Conservation (phyloP, 2,797 vertebrate genomes). For the Sebastes minor region DNA sequence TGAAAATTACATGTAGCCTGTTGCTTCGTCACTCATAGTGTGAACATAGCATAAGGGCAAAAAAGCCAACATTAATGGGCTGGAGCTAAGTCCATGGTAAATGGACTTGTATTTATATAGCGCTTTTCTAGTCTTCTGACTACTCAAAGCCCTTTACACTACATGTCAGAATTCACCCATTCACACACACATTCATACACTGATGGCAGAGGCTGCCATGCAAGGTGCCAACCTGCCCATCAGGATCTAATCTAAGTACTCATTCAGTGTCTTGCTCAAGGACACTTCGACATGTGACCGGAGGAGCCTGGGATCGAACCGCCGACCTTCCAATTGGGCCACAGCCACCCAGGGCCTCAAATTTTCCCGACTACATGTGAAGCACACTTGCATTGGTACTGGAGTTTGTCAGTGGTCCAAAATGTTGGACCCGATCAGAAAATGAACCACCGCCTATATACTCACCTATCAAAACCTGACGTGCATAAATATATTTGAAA, state of each 20-base stretch:
- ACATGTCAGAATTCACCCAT: no score
- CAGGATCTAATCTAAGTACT: no score
- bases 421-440: not conserved
- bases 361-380: not conserved
- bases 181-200: no score
- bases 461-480: not conserved
- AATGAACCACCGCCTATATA: not conserved
- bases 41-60: not conserved
- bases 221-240: rapidly evolving
- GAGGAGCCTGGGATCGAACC: rapidly evolving
- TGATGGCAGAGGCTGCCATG: no score
- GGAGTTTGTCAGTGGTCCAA: not conserved
- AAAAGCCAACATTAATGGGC: not conserved
- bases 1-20: not conserved
- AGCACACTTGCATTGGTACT: not conserved
- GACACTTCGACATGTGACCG: no score
- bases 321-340: no score
- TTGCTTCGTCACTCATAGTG: not conserved
- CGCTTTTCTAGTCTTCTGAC: no score
- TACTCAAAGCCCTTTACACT: no score
- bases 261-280: no score
- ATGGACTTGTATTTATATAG: no score
- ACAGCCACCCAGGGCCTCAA: no score
- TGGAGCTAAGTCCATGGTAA: no score
- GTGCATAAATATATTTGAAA: not conserved